These are phyloP conservation scores for Molorchus minor DNA, from an alignment of 2,888 invertebrate genomes.

Conservation along the genomic window DNA sequence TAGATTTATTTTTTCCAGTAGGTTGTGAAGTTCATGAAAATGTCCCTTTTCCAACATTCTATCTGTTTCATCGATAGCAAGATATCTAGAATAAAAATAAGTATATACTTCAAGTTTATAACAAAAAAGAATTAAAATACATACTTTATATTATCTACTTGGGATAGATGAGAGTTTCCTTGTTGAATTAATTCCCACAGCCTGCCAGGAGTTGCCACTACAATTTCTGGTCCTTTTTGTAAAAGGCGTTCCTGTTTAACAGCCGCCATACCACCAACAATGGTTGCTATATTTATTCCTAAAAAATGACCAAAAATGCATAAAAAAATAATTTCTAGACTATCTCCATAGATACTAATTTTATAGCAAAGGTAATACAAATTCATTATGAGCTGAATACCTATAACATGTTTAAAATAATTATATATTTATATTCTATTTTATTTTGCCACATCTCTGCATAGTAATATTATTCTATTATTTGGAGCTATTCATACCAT, in stretches of 20 bases:
- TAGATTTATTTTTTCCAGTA: constrained; percentile 82
- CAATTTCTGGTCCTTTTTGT: constrained; percentile 85
- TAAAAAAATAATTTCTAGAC: not conserved
- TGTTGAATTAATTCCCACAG: constrained; percentile 92
- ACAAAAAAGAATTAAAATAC: constrained; percentile 34
- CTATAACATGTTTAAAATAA: no score
- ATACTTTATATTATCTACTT: constrained; percentile 76
- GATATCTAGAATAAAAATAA: constrained; percentile 68
- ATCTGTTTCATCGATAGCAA: constrained; percentile 98
- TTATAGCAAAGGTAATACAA: no score
- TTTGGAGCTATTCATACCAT: no score
- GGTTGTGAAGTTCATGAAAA: constrained; percentile 87
- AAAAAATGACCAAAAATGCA: constrained; percentile 3
- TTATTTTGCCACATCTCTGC: no score
- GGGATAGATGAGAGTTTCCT: constrained; percentile 79
- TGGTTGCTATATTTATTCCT: constrained; percentile 76
- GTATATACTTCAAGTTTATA: not conserved
- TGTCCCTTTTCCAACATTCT: constrained; percentile 97
- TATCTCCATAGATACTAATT: constrained; percentile 2
- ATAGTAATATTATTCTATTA: no score
- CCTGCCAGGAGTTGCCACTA: constrained; percentile 97
- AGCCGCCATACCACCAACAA: constrained; percentile 94
- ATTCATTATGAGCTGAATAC: no score
- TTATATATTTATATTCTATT: no score
- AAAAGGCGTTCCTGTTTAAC: constrained; percentile 94